Percentiles rank a stretch among this genome's conserved stretches.
Evolutionary conservation across 2,113 vertebrate genomes (phyloP).

Genomic region (Diphyllodes magnificus): DNA sequence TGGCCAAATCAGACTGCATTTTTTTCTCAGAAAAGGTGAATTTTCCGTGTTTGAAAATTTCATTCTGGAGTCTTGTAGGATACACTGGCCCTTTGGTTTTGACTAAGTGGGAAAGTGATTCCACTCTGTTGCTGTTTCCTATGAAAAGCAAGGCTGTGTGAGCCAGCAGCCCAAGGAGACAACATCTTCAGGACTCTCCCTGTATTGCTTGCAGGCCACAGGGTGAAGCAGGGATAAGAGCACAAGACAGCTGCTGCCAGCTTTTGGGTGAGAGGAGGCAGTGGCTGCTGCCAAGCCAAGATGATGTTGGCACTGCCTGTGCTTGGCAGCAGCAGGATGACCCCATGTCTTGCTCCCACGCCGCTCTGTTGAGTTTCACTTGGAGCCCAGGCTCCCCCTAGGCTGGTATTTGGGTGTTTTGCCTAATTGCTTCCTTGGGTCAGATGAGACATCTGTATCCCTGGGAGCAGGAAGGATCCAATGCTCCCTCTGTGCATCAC

Average conservation of each 20-base stretch:
- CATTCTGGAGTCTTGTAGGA: not conserved
- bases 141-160: not conserved
- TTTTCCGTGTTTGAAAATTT: not conserved
- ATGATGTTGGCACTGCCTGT: not conserved
- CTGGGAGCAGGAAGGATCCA: not conserved
- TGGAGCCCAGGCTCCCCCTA: not conserved
- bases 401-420: not conserved
- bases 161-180: not conserved
- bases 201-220: accelerated
- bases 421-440: not conserved
- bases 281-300: not conserved
- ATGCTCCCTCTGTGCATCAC: not conserved
- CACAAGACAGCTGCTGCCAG: not conserved
- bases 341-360: not conserved
- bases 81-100: not conserved
- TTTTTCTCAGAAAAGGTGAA: not conserved
- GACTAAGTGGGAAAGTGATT: not conserved
- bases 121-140: not conserved
- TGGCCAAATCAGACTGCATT: not conserved
- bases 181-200: not conserved
- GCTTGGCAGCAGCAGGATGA: not conserved
- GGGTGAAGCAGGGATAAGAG: not conserved
- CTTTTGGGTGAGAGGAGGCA: not conserved
- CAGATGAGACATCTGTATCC: not conserved
- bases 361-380: not conserved